Conservation (phyloP, 2,113 vertebrate species). For the Crotalus horridus region DNA sequence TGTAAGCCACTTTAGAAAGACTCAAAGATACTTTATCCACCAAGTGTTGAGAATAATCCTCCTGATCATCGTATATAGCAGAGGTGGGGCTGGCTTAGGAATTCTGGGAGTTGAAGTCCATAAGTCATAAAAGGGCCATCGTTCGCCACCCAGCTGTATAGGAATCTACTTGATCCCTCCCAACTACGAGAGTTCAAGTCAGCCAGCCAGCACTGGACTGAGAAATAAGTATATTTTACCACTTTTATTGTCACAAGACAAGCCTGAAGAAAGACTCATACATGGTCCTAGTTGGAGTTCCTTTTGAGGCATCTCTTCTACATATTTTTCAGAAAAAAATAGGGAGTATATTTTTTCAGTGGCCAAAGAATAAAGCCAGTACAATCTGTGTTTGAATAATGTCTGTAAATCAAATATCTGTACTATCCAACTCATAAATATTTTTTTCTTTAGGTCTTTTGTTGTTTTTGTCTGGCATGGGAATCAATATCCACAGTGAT, state of each 20-base stretch:
- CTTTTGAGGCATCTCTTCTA: background rate
- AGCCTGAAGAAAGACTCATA: background rate
- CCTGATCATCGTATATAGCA: background rate
- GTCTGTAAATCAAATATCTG: background rate
- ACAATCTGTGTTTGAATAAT: background rate
- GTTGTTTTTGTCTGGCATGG: slow-evolving; percentile 83
- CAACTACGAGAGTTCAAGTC: background rate
- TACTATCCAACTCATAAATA: background rate
- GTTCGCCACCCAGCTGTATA: background rate
- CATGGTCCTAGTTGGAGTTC: background rate
- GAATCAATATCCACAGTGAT: slow-evolving; percentile 92
- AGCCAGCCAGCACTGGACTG: background rate
- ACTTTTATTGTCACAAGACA: background rate
- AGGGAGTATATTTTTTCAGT: background rate
- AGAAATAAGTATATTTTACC: background rate
- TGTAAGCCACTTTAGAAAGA: background rate
- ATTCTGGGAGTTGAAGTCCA: background rate
- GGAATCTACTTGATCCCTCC: background rate
- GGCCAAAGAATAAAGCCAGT: background rate
- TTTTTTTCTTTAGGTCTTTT: slow-evolving; percentile 72
- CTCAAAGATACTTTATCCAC: background rate
- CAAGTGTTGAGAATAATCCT: background rate
- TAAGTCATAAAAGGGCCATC: background rate
- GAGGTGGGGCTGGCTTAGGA: background rate
- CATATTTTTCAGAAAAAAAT: background rate